Conservation (phyloP, 1,140 invertebrate species). For the Chrysomallon squamiferum region DNA sequence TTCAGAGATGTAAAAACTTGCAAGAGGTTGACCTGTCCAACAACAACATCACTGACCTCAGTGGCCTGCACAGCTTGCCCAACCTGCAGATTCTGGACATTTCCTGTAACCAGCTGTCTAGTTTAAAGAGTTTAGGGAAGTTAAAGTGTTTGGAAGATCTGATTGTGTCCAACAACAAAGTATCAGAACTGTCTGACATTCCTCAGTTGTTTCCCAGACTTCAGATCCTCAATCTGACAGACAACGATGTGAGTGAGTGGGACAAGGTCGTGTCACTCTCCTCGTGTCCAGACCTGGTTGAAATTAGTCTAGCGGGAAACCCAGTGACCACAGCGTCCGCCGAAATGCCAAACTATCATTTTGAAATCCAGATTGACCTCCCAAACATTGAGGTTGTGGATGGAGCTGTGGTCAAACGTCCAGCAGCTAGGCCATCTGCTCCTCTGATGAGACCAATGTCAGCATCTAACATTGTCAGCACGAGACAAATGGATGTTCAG, state of each 20-base stretch:
- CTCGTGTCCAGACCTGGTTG: conserved; percentile 32
- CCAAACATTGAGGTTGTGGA: conserved; percentile 52
- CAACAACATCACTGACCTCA: conserved; percentile 53
- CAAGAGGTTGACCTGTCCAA: conserved; percentile 54
- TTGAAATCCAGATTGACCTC: conserved; percentile 33
- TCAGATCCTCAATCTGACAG: conserved; percentile 34
- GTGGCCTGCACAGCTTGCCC: conserved; percentile 42
- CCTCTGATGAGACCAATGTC: conserved; percentile 59
- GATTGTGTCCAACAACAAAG: conserved; percentile 34
- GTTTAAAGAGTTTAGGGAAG: conserved; percentile 42
- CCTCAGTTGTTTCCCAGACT: conserved; percentile 24
- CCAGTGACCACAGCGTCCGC: conserved; percentile 41
- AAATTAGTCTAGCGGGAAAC: conserved; percentile 47
- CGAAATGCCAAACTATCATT: conserved; percentile 35
- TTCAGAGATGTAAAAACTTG: conserved; percentile 52
- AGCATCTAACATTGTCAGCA: conserved; percentile 46
- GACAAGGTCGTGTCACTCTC: conserved; percentile 37
- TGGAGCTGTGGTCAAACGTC: conserved; percentile 49
- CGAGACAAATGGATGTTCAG: conserved; percentile 44
- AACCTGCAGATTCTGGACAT: conserved; percentile 76
- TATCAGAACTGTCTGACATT: conserved; percentile 25
- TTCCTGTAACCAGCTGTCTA: conserved; percentile 66
- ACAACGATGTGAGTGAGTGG: conserved; percentile 37
- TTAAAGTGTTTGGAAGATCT: conserved; percentile 43
- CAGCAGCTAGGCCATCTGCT: conserved; percentile 26